A percentile compares a stretch with the other conserved stretches of the same genome.
Conservation (phyloP, 2,888 invertebrate species). For the Nasonovia ribisnigri region DNA sequence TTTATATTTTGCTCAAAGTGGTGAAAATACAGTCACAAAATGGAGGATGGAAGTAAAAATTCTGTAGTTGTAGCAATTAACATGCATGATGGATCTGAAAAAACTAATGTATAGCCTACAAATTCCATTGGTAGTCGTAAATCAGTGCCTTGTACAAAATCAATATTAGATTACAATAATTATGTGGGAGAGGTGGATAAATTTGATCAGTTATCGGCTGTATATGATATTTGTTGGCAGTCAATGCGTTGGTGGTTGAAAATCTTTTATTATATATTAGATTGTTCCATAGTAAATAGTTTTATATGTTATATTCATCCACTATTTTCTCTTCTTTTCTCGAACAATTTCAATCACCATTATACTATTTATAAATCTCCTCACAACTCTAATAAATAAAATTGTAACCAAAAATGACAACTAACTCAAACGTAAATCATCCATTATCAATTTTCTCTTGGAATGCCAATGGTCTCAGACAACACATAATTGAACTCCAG, state of each 20-base stretch:
- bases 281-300: not conserved
- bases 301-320: too few species aligned
- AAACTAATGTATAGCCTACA: not conserved
- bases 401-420: too few species aligned
- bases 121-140: not conserved
- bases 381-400: too few species aligned
- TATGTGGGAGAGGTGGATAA: not conserved
- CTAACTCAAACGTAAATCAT: too few species aligned
- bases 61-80: not conserved
- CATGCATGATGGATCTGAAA: constrained; percentile 17
- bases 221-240: not conserved
- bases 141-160: not conserved
- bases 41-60: constrained; percentile 24
- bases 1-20: not conserved
- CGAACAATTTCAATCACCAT: too few species aligned
- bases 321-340: too few species aligned
- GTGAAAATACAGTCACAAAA: not conserved
- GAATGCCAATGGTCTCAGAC: too few species aligned
- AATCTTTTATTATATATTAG: not conserved
- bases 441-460: too few species aligned
- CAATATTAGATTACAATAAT: not conserved
- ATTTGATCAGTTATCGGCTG: not conserved
- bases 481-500: too few species aligned
- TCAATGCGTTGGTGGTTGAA: not conserved
- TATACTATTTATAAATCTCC: too few species aligned